phyloP scores from a whole-genome alignment of 2,113 vertebrate species.

The Telmatochromis bifrenatus region DNA sequence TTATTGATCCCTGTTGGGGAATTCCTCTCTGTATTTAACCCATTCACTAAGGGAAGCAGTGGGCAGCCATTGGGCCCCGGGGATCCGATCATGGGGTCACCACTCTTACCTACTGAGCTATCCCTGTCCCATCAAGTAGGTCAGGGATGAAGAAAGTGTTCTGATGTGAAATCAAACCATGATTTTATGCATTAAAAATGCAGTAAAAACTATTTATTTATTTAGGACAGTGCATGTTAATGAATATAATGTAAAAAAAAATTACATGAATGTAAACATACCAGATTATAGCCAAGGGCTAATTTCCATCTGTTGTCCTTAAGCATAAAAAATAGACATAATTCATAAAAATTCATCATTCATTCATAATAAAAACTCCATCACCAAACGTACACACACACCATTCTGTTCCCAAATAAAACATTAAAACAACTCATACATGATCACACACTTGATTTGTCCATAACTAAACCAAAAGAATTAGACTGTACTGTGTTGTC shows the following conservation, averaged over 20 bases:
- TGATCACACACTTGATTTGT: too few species aligned
- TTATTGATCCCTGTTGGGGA: rapidly evolving
- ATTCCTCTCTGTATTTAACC: not conserved
- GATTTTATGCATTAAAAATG: not conserved
- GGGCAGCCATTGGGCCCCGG: not conserved
- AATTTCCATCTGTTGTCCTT: too few species aligned
- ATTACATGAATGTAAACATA: too few species aligned
- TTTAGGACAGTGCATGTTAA: too few species aligned
- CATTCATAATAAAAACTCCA: too few species aligned
- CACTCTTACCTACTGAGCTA: not conserved
- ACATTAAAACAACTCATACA: too few species aligned
- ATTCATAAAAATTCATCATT: too few species aligned
- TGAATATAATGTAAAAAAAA: too few species aligned
- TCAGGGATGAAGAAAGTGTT: not conserved
- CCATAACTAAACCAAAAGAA: rapidly evolving
- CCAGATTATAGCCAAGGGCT: too few species aligned
- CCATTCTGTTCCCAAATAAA: too few species aligned
- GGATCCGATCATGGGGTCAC: not conserved
- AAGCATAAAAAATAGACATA: too few species aligned
- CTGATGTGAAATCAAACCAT: not conserved
- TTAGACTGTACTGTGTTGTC: not conserved
- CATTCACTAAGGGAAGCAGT: rapidly evolving
- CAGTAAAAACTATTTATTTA: not conserved
- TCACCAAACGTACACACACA: too few species aligned
- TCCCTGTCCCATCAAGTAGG: rapidly evolving